A percentile compares a stretch with the other conserved stretches of the same genome.
Evolutionary conservation across 2,888 invertebrate species (phyloP).

Genomic region (Leucania comma): DNA sequence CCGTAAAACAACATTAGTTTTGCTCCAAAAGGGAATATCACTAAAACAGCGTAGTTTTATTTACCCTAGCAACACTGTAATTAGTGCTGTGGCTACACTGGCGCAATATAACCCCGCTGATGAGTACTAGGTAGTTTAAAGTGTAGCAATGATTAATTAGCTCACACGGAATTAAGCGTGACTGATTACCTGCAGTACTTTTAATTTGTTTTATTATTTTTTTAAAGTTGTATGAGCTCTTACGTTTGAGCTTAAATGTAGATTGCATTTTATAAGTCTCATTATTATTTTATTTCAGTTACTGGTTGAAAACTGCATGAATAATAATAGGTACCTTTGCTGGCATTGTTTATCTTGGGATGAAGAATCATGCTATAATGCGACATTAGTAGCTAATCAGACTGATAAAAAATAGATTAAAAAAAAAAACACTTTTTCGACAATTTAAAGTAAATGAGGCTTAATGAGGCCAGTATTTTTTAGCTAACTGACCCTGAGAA

Average conservation of each 20-base stretch:
- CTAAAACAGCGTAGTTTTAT: conserved; percentile 37
- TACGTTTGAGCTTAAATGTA: not conserved
- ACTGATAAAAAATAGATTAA: no score
- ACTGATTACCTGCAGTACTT: conserved; percentile 45
- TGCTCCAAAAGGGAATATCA: conserved; percentile 7
- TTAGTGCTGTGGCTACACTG: conserved; percentile 51
- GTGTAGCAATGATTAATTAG: conserved; percentile 57
- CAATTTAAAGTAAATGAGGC: no score
- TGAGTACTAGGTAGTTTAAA: conserved; percentile 46
- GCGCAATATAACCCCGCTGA: conserved; percentile 46
- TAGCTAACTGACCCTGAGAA: no score
- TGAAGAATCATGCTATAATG: no score
- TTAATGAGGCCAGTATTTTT: no score
- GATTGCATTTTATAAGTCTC: no score
- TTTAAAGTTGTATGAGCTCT: not conserved
- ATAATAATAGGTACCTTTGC: no score
- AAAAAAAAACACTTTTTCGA: no score
- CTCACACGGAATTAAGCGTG: conserved; percentile 40
- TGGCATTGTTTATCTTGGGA: no score
- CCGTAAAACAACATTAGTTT: conserved; percentile 6
- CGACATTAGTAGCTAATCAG: no score
- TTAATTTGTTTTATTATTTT: conserved; percentile 32
- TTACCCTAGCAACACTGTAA: conserved; percentile 47
- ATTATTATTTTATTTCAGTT: no score
- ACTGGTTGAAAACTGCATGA: no score